Evolutionary conservation across 2,797 vertebrate species (phyloP), one percentile per base, ranked within the genome.

Genomic region (Margarornis squamiger): DNA sequence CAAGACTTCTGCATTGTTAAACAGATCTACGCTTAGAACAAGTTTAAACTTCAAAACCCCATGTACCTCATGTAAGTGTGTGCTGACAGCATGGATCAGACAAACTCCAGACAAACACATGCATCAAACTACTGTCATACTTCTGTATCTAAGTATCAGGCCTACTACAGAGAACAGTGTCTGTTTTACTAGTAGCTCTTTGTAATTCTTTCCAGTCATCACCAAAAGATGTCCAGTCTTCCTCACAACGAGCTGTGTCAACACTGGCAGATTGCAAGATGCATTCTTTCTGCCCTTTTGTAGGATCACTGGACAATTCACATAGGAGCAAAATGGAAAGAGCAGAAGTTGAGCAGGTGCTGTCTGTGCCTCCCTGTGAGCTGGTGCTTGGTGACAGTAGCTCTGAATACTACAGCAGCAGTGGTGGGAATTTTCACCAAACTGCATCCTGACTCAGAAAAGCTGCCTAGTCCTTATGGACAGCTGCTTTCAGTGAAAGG

Each of bases 271-370:
- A 34, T 6, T 70, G 24, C 12, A 72, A 34, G 15, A 55, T 8
- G 18, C 5, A 34, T 41, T 58, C 17, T 9, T 58, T 67, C 43
- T 66, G 46, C 13, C 17, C 16, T 67, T 55, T 54, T 48, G 18
- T 41, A 61, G 20, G 7, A 41, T 39, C 39, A 66, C 18, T 13
- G 16, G 45, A 12, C 12, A 36, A 20, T 8, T 52, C 1, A 3
- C 1, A 1, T 6, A 54, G 22, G 4, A 41, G 12, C 19, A 62
- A 61, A 61, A 30, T 0, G 1, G 45, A 62, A 85, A 62, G 3
- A 62, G 12, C 43, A 62, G 27, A 67, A 79, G 13, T 3, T 14
- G 36, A 77, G 30, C 52, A 36, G 15, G 10, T 68, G 16, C n/a
- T 74, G 7, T 49, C 29, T 68, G 7, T 36, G 13, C 52, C 21